Conservation (phyloP, 1,140 invertebrate species). For the Diplogasteroides magnus region DNA sequence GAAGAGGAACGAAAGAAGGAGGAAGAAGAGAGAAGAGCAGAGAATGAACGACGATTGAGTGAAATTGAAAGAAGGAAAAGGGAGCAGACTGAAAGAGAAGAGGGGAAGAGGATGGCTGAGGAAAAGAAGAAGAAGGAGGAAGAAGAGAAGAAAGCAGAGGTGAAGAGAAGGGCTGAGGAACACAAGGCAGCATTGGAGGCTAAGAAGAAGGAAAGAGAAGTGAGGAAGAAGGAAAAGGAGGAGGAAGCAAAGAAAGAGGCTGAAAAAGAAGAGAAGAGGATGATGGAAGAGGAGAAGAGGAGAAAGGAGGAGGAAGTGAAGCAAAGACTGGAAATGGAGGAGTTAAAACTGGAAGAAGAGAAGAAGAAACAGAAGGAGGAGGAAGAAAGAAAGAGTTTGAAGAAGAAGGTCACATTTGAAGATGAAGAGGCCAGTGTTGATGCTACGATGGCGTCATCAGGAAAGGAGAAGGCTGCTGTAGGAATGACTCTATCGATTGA, state of each 20-base stretch:
- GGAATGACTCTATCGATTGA: neutral
- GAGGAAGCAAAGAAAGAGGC: too few species aligned
- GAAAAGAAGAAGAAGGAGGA: neutral
- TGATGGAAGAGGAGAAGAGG: too few species aligned
- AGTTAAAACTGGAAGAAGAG: too few species aligned
- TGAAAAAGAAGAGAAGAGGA: too few species aligned
- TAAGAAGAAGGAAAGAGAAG: neutral
- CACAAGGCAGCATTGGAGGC: neutral
- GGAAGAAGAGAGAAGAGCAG: slow-evolving; percentile 3
- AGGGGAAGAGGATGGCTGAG: neutral
- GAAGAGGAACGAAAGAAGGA: neutral
- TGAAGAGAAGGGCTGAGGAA: neutral
- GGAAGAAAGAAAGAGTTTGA: neutral
- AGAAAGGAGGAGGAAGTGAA: neutral
- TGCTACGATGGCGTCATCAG: neutral
- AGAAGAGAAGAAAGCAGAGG: neutral
- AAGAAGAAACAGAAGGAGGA: neutral
- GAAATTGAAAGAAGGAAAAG: neutral
- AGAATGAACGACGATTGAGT: neutral
- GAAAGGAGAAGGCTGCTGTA: neutral
- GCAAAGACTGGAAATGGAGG: neutral
- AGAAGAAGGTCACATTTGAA: neutral
- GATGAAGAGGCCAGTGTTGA: neutral
- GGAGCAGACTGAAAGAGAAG: neutral
- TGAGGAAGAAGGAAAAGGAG: neutral